Base-by-base conservation (phyloP, 2,888 invertebrate species). In the Napeogenes inachia region DNA sequence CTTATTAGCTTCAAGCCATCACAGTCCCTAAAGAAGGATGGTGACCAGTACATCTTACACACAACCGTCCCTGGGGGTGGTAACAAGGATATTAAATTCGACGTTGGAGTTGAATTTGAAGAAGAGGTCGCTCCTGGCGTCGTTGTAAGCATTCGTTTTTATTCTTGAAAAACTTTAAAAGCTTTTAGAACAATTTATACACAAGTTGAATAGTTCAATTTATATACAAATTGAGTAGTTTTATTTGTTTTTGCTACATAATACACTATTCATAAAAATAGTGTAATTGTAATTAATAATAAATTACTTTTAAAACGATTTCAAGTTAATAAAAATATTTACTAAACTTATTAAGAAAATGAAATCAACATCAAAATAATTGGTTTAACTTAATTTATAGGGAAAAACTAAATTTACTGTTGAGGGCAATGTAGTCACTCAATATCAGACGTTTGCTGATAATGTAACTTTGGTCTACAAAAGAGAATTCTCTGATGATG, bases 21-120 rank as follows among this genome's bases (percentile, higher is more conserved):
- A 12, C 56, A 63, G 45, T 60, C 56, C 45, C 21, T 64, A 4
- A 61, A 53, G 4, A 65, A 67, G 54, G 57, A 61, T 13, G 84
- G 81, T 0, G 82, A 84, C 62, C 69, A 71, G 0, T 73, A 73
- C 61, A 67, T 63, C 58, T 56, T 65, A 45, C 54, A 53, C 3
- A 65, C 62, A 13, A 54, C 53, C 2, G 46, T 42, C 5, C 57
- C 56, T 6, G 10, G 10, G 3, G 57, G 61, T 6, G 63, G 60
- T 13, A 54, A 47, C 21, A 68, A 55, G 45, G 70, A 72, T 13
- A 13, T 73, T 12, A 73, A 63, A 55, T 84, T 84, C 72, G 69
- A 80, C 54, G 73, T 73, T 38, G 84, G 84, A 3, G 81, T 78
- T 4, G 79, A 81, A 61, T 77, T 83, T 53, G 79, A 73, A 4